Percentiles rank a stretch among this genome's conserved stretches.
phyloP scores from a whole-genome alignment of 2,797 vertebrate species.

The Carapus acus region DNA sequence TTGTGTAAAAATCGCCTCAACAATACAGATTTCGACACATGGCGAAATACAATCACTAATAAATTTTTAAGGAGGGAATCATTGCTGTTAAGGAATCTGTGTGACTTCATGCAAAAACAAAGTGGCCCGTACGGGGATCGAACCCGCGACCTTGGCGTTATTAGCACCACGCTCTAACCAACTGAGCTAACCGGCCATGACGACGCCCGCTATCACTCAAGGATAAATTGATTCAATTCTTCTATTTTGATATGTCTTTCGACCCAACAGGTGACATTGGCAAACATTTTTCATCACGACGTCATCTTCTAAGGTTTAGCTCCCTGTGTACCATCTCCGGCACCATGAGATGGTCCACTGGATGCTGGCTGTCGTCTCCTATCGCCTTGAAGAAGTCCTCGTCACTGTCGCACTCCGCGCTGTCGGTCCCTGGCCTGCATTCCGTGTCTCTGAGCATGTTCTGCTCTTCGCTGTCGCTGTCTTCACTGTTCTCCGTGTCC shows the following conservation, averaged over 20 bases:
- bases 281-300: conserved; percentile 27
- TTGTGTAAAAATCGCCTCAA: too few relatives aligned
- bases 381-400: conserved; percentile 63
- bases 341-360: conserved; percentile 52
- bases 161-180: conserved; percentile 63
- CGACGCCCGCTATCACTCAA: too few relatives aligned
- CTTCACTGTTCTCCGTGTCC: conserved; percentile 49
- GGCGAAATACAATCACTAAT: too few relatives aligned
- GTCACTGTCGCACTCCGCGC: conserved; percentile 66
- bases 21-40: too few relatives aligned
- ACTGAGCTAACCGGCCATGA: conserved; percentile 51
- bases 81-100: too few relatives aligned
- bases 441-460: conserved; percentile 25
- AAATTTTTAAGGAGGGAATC: too few relatives aligned
- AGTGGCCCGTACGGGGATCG: conserved; percentile 44
- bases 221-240: too few relatives aligned
- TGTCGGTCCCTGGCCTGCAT: conserved; percentile 56
- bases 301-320: conserved; percentile 60
- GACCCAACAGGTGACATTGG: too few relatives aligned
- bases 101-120: too few relatives aligned
- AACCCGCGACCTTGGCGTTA: conserved; percentile 60
- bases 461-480: conserved; percentile 57
- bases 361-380: conserved; percentile 65
- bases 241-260: too few relatives aligned
- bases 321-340: conserved; percentile 58